Base-by-base conservation (phyloP, 2,797 vertebrate species). In the Pelobates cultripes region DNA sequence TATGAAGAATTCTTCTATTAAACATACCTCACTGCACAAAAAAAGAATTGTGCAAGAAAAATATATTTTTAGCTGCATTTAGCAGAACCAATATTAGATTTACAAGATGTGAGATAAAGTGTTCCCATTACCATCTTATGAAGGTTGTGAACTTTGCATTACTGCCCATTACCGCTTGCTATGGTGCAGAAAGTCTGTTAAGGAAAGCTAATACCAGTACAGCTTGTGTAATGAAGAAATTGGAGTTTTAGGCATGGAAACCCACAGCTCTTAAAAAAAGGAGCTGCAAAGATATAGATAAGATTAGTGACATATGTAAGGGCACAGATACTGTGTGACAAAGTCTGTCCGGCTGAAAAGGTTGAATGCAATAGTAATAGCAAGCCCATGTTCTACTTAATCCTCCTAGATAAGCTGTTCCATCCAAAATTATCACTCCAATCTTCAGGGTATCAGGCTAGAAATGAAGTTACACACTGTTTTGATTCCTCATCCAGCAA, bases 401-500 rank as follows among this genome's bases (percentile, higher is more conserved):
- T 94, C 94, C 94, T 90, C 90, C 87, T 84, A 92, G 93, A 94
- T 94, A 94, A 95, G 92, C 93, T 92, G 90, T 92, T 95, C 94
- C 92, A 92, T 93, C 93, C 92, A 93, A 92, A 94, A 94, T 95
- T 95, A 95, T 95, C 93, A 92, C 87, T 93, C 93, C 95, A 96
- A 96, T 97, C 96, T 97, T 95, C 93, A 91, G 95, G 88, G 94
- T 96, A 97, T 97, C 96, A 96, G 94, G 92, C 94, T 95, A 94
- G 96, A 97, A 97, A 97, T 97, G 95, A 97, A 97, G 95, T 96
- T 97, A 95, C 95, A 93, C 92, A 92, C 91, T 91, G 91, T 92
- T 94, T 94, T 94, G 93, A 95, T 94, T 94, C 93, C 90, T 94
- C 92, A 91, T 93, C 93, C 93, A 93, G 92, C 94, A 95, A 95